phyloP scores from a whole-genome alignment of 2,797 vertebrate genomes.

The Characodon lateralis region DNA sequence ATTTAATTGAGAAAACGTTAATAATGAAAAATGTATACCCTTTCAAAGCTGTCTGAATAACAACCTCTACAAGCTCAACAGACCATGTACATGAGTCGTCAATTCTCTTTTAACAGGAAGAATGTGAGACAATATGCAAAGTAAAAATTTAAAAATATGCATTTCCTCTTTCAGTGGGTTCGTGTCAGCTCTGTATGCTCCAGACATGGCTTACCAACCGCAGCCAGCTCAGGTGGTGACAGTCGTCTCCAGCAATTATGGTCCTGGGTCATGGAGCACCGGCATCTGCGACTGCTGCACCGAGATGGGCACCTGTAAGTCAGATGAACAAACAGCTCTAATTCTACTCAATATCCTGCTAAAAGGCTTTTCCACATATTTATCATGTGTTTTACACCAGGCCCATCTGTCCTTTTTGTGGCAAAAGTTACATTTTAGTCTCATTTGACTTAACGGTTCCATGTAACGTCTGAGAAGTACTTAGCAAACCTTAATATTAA shows the following conservation, averaged over 20 bases:
- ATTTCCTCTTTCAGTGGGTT: not conserved
- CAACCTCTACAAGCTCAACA: not conserved
- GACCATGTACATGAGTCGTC: not conserved
- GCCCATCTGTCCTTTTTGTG: not conserved
- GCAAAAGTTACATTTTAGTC: not conserved
- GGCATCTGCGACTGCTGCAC: conserved; percentile 75
- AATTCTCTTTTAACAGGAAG: not conserved
- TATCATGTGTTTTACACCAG: not conserved
- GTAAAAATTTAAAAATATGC: not conserved
- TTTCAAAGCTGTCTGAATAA: not conserved
- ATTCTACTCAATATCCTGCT: not conserved
- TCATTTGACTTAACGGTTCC: no score
- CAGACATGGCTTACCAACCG: conserved; percentile 53
- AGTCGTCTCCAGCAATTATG: not conserved
- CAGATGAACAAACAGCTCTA: not conserved
- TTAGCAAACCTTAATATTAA: not conserved
- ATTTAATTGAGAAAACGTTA: no score
- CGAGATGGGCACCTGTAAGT: conserved; percentile 76
- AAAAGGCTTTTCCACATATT: not conserved
- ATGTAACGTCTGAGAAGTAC: not conserved
- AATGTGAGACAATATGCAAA: not conserved
- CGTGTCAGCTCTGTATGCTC: not conserved
- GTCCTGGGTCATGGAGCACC: conserved; percentile 62
- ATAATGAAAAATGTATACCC: no score
- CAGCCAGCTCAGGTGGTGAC: conserved; percentile 34